A percentile compares a stretch with the other conserved stretches of the same genome.
These are phyloP conservation scores for Petroica traversi DNA, from an alignment of 2,113 vertebrate genomes.

Conservation along the genomic window DNA sequence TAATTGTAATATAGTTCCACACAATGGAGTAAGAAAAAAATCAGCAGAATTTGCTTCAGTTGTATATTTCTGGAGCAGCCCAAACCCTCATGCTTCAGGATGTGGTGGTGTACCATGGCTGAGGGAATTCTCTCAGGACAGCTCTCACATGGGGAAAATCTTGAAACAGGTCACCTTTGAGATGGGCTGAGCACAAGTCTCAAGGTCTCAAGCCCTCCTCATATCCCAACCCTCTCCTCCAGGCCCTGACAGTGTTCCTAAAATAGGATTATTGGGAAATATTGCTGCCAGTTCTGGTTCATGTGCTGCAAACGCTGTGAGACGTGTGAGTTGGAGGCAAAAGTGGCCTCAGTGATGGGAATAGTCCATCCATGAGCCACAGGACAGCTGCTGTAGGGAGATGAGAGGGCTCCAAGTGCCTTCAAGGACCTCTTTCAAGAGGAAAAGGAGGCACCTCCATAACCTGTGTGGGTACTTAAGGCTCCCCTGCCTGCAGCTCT, in stretches of 20 bases:
- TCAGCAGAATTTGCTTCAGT: not conserved
- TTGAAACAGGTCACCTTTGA: not conserved
- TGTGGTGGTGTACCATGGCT: not conserved
- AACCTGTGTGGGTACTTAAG: not conserved
- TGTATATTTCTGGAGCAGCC: not conserved
- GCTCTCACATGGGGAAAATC: not conserved
- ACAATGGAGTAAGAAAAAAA: not conserved
- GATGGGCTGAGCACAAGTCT: fast-evolving
- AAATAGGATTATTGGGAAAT: not conserved
- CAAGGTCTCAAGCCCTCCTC: not conserved
- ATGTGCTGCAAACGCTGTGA: not conserved
- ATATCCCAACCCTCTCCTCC: not conserved
- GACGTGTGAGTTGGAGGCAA: not conserved
- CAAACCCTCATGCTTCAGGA: not conserved
- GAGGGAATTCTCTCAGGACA: not conserved
- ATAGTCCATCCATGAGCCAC: not conserved
- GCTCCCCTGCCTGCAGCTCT: not conserved
- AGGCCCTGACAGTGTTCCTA: not conserved
- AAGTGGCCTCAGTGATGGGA: not conserved
- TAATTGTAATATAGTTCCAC: not conserved
- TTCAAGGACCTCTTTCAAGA: not conserved
- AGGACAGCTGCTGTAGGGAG: not conserved
- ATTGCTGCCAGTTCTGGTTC: not conserved
- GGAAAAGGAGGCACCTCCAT: not conserved
- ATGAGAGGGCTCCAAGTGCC: not conserved